phyloP scores from a whole-genome alignment of 92 coral and sea anemone genomes.

The Umimayanthus kanabou region DNA sequence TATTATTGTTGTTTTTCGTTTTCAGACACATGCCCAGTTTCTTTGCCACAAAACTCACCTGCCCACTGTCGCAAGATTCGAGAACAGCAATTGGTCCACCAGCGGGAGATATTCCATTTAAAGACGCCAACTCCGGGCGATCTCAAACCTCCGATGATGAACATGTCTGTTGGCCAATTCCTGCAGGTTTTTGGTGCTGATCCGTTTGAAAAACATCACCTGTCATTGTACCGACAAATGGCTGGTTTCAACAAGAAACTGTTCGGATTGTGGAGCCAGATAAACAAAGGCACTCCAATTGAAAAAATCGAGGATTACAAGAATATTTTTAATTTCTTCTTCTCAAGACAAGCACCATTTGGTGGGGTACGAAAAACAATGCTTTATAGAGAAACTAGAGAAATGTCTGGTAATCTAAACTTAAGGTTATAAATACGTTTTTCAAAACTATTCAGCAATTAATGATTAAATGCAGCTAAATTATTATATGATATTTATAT shows the following conservation, averaged over 20 bases:
- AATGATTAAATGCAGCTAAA: too few species aligned
- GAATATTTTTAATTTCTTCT: not conserved
- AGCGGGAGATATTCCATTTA: conserved; percentile 6
- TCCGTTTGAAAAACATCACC: not conserved
- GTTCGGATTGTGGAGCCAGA: not conserved
- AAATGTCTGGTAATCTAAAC: not conserved
- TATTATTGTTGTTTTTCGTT: not conserved
- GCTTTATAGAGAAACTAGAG: not conserved
- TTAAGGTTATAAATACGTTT: too few species aligned
- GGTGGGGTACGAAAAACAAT: not conserved
- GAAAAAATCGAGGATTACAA: conserved; percentile 1
- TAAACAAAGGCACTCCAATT: not conserved
- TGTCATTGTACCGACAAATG: not conserved
- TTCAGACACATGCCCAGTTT: conserved; percentile 5
- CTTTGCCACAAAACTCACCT: not conserved
- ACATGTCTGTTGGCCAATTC: not conserved
- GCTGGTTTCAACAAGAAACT: not conserved
- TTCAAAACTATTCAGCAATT: too few species aligned
- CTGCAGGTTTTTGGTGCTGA: not conserved
- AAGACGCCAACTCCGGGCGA: not conserved
- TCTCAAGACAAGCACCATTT: not conserved
- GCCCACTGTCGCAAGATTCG: not conserved
- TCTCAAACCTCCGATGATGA: not conserved
- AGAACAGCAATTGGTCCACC: not conserved
- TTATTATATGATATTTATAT: too few species aligned